Evolutionary conservation across 2,888 invertebrate genomes (phyloP), one percentile per base, ranked within the genome.

Genomic region (Polyommatus icarus): DNA sequence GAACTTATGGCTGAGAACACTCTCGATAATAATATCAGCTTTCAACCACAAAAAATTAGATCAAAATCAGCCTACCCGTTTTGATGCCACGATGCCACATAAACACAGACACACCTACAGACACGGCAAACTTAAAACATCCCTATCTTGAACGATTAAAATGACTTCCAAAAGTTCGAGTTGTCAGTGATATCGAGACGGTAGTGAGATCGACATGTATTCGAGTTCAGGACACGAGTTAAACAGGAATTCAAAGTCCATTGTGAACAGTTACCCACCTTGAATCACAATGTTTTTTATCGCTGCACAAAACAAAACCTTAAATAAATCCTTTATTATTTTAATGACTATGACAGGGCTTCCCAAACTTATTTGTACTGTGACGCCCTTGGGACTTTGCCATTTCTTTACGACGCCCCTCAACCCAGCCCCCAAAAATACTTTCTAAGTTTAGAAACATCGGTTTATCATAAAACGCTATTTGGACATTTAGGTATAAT

Each of bases 181-280:
- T 29, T 32, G 67, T 15, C 29, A 32, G 29, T 72, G 46, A 50
- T 18, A 54, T 75, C 75, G 50, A 75, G 24, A 18, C 18, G 18
- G 1, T 0, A 75, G 29, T 75, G 75, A 54, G 54, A 29, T 54
- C 40, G 40, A 20, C 24, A 46, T 5, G 75, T 50, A 54, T 29
- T 54, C 50, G 29, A 75, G 75, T 75, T 18, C 15, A 6, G 50
- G 54, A 29, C 54, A 24, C 20, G 3, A 54, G 75, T 75, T 54
- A 75, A 54, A 75, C 75, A 75, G 75, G 75, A 75, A 54, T 75
- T 54, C 75, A 75, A 29, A 6, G 29, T 8, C 29, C 24, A 75
- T 50, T 75, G 75, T 54, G 18, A 75, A n/a, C 54, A 24, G 29
- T 7, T 75, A 50, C 50, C 75, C 4, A 50, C 73, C 73, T 73